These are phyloP conservation scores for Tokudaia tokunoshimensis DNA, from an alignment of 2,797 vertebrate species.

Conservation along the genomic window DNA sequence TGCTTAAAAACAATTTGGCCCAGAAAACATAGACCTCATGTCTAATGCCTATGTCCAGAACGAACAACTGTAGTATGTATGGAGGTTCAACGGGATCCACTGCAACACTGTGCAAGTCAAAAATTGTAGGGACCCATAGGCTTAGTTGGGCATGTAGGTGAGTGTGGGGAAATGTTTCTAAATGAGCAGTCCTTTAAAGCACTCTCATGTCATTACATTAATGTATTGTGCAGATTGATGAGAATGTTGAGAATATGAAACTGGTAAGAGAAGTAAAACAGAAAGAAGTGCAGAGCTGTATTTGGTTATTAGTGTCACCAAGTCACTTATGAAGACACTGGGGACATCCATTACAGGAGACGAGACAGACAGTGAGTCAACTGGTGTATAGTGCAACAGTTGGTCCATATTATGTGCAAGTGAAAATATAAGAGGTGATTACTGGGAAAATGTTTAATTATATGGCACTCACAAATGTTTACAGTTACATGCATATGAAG, in stretches of 20 bases:
- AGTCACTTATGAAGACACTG: neutral
- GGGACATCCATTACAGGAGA: neutral
- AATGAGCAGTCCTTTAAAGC: neutral
- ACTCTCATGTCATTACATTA: neutral
- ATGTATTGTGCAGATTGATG: neutral
- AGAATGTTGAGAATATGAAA: neutral
- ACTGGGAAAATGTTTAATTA: neutral
- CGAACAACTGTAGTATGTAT: neutral
- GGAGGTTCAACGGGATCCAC: neutral
- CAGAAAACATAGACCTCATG: neutral
- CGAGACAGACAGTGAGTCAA: neutral
- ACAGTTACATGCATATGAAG: neutral
- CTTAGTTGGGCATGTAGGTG: rapidly evolving
- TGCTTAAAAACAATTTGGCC: constrained; percentile 29
- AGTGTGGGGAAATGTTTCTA: neutral
- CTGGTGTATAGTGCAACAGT: rapidly evolving
- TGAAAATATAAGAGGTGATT: neutral
- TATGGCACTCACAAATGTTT: neutral
- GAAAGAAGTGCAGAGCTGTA: neutral
- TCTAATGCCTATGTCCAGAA: neutral
- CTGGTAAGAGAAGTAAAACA: neutral
- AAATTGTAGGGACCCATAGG: neutral
- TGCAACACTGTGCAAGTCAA: neutral
- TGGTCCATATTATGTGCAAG: neutral
- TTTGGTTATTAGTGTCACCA: neutral